A percentile compares a stretch with the other conserved stretches of the same genome.
Conservation (phyloP, 2,888 invertebrate species). For the Agonum fuliginosum region DNA sequence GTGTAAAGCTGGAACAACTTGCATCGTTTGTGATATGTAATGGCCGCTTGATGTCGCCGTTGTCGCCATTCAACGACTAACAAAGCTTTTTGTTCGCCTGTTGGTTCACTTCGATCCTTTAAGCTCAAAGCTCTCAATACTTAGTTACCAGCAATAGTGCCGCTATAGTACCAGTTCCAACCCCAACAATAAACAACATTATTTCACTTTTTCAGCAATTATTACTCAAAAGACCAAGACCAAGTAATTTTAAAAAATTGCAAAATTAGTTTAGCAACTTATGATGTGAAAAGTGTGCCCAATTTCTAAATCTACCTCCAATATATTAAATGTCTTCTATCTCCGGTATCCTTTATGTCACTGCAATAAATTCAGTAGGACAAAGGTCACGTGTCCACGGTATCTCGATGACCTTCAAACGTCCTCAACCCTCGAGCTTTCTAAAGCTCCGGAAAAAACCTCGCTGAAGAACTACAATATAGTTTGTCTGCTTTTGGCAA, state of each 20-base stretch:
- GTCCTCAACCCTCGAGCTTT: neutral
- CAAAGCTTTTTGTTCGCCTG: neutral
- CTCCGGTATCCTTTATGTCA: constrained; percentile 31
- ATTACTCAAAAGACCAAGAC: too few species aligned
- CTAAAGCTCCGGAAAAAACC: neutral
- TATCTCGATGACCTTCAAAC: constrained; percentile 32
- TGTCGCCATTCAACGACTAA: too few species aligned
- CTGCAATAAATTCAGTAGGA: constrained; percentile 6
- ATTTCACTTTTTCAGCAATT: too few species aligned
- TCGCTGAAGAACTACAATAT: neutral
- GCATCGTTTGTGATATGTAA: neutral
- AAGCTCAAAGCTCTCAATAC: neutral
- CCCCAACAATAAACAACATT: too few species aligned
- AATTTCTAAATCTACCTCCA: constrained; percentile 31
- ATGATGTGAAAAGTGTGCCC: too few species aligned
- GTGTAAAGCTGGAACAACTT: too few species aligned
- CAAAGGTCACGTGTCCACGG: constrained; percentile 23
- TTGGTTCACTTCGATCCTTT: neutral
- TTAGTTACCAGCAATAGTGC: neutral
- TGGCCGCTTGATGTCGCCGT: too few species aligned
- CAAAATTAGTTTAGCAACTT: too few species aligned
- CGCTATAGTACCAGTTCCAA: neutral
- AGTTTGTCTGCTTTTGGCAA: constrained; percentile 24
- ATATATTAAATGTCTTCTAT: constrained; percentile 30
- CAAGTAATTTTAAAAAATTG: too few species aligned